Evolutionary conservation across 2,888 invertebrate species (phyloP), one percentile per base, ranked within the genome.

Genomic region (Eupeodes latifasciatus): DNA sequence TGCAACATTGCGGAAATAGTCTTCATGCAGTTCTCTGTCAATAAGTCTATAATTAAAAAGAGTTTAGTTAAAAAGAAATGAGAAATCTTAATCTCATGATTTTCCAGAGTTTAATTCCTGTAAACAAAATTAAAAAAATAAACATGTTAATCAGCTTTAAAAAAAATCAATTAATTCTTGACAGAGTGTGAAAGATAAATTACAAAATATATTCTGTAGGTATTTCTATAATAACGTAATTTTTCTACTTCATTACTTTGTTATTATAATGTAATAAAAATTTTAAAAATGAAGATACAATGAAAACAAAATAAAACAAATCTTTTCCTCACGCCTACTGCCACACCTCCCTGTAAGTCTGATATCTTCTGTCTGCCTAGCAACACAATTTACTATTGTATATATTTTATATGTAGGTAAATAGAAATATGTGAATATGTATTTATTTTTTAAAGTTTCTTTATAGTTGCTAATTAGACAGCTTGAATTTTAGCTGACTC

Each of bases 401-500:
- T 49, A 72, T 51, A 4, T 64, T 49, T 27, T 47, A 55, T 49
- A 72, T 51, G 2, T 44, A n/a, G 11, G 9, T 34, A 1, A 14
- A 14, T 6, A 57, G 4, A n/a, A n/a, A 27, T 55, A 27, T 34
- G 11, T 47, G 12, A 10, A 47, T 47, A 47, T 47, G 12, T 44
- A 44, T 51, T 74, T 53, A 72, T 44, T 51, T 36, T 64, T 81
- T 61, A 53, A 19, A 72, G 53, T 69, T 69, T 27, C 27, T 27
- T 27, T 36, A 36, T 51, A 47, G 36, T 72, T n/a, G 10, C 72
- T 72, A 72, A 72, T 72, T 72, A 72, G 71, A 57, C 47, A 61
- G 66, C 69, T 62, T 67, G 66, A 59, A 44, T 55, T 74, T 81
- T 74, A 34, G 85, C 85, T 85, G 81, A 82, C 71, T 82, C 72